Base-by-base conservation (phyloP, 2,888 invertebrate genomes). In the Cheilosia vernalis region DNA sequence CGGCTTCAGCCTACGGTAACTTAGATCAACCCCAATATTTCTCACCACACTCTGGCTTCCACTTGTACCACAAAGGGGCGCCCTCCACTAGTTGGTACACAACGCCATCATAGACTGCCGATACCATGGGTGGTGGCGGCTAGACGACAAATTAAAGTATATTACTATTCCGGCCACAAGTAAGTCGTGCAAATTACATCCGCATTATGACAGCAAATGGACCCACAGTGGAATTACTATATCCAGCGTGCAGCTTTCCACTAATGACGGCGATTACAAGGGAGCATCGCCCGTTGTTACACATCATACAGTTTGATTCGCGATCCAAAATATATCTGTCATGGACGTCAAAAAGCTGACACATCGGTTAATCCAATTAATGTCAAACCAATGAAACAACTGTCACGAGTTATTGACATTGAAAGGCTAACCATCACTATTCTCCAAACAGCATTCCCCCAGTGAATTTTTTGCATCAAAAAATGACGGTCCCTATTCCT, bases 11-110 rank as follows among this genome's bases (percentile, higher is more conserved):
- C 74, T 93, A 93, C 30, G 91, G 93, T 67, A 92, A 95, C 30
- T 92, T 95, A 87, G 97, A 97, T 90, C 97, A 97, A 92, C 90
- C 96, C 7, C 97, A 97, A 91, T 97, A 97, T 92, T 97, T 97
- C 93, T 96, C 96, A 90, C 95, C 95, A 87, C 93, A 93, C 80
- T 95, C 96, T 21, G 96, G 97, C 63, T 98, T 98, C 92, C 98
- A 98, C 92, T 93, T 98, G 51, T 98, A 98, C 92, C 98, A 98
- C 91, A 93, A 95, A 95, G 90, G 94, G 92, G 88, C 94, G 79
- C 94, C 95, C 73, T 93, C 95, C 85, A 94, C 95, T 78, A 95
- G 96, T 90, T 96, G 96, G 96, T 96, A 96, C 90, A 94, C 96
- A 76, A 93, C 96, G 84, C 94, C 96, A 47, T 96, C 96, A 94